Evolutionary conservation across 1,140 invertebrate genomes (phyloP), one percentile per base, ranked within the genome.

Genomic region (Cephus cinctus): DNA sequence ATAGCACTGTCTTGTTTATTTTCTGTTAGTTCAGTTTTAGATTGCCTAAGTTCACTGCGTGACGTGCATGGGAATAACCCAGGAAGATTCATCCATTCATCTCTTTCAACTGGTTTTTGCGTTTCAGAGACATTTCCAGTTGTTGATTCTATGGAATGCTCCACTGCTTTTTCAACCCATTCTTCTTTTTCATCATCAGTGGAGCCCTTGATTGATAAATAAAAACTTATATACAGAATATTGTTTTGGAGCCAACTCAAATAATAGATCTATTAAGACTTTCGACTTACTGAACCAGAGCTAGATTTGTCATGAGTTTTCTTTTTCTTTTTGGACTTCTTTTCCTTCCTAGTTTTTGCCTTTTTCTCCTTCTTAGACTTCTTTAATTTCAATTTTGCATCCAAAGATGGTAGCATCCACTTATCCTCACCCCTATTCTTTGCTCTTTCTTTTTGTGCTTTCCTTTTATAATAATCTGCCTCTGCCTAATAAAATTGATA

Each of bases 151-250:
- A 9, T 38, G 43, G 8, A 15, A 4, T 5, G 47, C 44, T 45
- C 27, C 19, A 45, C 49, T 43, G 64, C 46, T 62, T 78, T 81
- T 64, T 83, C 80, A 14, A 82, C 73, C 81, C 82, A 83, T 65
- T 80, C 73, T 46, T 78, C 75, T 20, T 59, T 50, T 18, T 64
- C 56, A 4, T 50, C 59, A 23, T 56, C 52, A 11, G 44, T 47
- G 18, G 34, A 44, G 47, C 31, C 50, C 57, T 68, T 20, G 31
- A 43, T 23, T 16, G 52, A 48, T 51, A 22, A 45, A 43, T 5
- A 46, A 31, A 35, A 22, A 40, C 40, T 43, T 11, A 44, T 49
- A 8, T 34, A 9, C 16, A 32, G 38, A 22, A 42, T 34, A 20
- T 14, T 20, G 11, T 40, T 20, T 15, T 2, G 2, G 14, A n/a